These are phyloP conservation scores for Caenorhabditis auriculariae DNA, from an alignment of 2,888 invertebrate genomes.

Conservation along the genomic window DNA sequence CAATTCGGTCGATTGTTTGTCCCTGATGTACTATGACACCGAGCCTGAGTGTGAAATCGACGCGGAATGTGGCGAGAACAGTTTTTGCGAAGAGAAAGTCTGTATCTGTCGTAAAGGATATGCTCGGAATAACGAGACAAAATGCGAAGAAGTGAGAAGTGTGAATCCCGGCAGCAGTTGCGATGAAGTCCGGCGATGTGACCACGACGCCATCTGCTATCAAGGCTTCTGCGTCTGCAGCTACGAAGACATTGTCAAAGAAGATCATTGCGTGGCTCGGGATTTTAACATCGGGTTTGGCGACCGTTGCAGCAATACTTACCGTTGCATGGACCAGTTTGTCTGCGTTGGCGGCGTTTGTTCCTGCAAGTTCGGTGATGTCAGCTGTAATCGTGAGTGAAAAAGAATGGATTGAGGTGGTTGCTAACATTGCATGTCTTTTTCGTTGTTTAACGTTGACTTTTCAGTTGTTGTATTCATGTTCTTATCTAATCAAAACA, in stretches of 20 bases:
- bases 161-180: constrained; percentile 22
- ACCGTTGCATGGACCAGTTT: constrained; percentile 34
- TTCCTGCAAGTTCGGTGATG: constrained; percentile 39
- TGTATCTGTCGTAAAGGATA: constrained; percentile 18
- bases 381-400: constrained; percentile 40
- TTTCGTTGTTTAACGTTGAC: constrained; percentile 1
- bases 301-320: constrained; percentile 28
- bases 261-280: constrained; percentile 33
- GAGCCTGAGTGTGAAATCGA: constrained; percentile 1
- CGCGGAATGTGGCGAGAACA: constrained; percentile 6
- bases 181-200: constrained; percentile 25
- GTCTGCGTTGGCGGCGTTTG: constrained; percentile 46
- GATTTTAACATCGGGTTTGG: constrained; percentile 33
- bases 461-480: background rate
- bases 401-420: too few species aligned
- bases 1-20: constrained; percentile 16
- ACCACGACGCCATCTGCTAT: constrained; percentile 32
- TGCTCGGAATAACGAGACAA: too few species aligned
- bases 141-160: background rate
- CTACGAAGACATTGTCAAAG: constrained; percentile 29
- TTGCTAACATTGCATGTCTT: background rate
- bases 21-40: background rate
- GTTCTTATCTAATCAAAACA: background rate
- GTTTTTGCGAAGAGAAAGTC: constrained; percentile 10
- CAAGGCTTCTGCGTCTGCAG: constrained; percentile 38